Percentiles rank a stretch among this genome's conserved stretches.
These are phyloP conservation scores for Lepeophtheirus nordmannii DNA, from an alignment of 2,888 invertebrate genomes.

Conservation along the genomic window DNA sequence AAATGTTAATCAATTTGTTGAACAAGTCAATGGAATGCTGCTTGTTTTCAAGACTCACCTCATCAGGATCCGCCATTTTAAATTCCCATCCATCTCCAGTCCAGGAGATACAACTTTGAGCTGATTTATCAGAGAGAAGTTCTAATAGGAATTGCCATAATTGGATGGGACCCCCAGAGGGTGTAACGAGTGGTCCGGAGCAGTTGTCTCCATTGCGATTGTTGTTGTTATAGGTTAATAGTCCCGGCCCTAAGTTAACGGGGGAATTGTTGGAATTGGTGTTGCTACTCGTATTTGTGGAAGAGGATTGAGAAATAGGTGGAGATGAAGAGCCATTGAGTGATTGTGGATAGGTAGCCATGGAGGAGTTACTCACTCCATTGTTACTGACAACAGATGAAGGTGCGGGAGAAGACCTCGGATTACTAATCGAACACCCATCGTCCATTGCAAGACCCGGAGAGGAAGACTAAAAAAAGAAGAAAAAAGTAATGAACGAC, in stretches of 20 bases:
- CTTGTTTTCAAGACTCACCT: slow-evolving; percentile 42
- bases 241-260: not conserved
- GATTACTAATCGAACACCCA: slow-evolving; percentile 1
- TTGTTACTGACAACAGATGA: not conserved
- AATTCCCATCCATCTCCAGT: slow-evolving; percentile 99
- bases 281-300: not conserved
- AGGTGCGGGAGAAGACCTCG: slow-evolving; percentile 1
- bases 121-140: slow-evolving; percentile 49
- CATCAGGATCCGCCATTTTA: slow-evolving; percentile 93
- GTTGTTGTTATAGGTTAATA: not conserved
- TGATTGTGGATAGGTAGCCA: not conserved
- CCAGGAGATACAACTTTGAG: slow-evolving; percentile 94
- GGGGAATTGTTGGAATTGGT: not conserved
- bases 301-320: not conserved
- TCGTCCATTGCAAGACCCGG: not conserved
- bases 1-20: no score
- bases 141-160: slow-evolving; percentile 94
- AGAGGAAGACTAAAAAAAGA: not conserved
- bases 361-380: no score
- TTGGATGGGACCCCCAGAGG: slow-evolving; percentile 71
- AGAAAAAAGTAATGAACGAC: not conserved
- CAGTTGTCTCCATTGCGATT: not conserved
- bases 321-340: slow-evolving; percentile 11
- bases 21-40: no score
- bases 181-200: not conserved